Conservation (phyloP, 1,140 invertebrate species). For the Periplaneta americana region DNA sequence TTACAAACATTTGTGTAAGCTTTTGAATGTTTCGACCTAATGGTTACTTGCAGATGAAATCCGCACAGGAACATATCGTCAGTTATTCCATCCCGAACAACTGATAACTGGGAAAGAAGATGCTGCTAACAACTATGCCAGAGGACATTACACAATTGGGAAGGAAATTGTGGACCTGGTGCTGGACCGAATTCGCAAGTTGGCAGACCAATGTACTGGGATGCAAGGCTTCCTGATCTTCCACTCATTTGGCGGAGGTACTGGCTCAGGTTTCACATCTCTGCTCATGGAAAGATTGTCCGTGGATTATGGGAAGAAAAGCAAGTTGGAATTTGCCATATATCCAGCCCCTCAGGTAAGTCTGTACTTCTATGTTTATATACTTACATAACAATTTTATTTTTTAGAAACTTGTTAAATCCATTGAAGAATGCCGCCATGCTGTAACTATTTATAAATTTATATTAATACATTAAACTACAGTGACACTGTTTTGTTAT, state of each 20-base stretch:
- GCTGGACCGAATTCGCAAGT: conserved; percentile 69
- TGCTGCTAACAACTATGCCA: conserved; percentile 83
- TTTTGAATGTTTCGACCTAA: too few relatives aligned
- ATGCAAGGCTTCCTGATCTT: conserved; percentile 86
- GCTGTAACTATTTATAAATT: conserved; percentile 36
- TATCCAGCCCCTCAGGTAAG: conserved; percentile 82
- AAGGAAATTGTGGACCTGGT: conserved; percentile 82
- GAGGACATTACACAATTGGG: conserved; percentile 88
- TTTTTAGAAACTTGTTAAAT: too few relatives aligned
- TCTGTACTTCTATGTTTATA: too few relatives aligned
- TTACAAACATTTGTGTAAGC: too few relatives aligned
- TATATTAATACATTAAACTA: not conserved
- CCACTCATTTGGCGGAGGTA: conserved; percentile 85
- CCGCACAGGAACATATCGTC: conserved; percentile 74
- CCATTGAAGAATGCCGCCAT: too few relatives aligned
- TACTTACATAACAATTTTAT: too few relatives aligned
- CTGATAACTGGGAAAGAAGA: conserved; percentile 84
- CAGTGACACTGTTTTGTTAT: too few relatives aligned
- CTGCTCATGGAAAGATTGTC: conserved; percentile 84
- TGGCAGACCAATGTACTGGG: conserved; percentile 82
- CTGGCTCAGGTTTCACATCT: conserved; percentile 83
- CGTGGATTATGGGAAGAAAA: conserved; percentile 85
- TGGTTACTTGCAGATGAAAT: conserved; percentile 59
- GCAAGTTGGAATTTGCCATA: conserved; percentile 83
- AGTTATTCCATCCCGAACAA: conserved; percentile 82